Base-by-base conservation (phyloP, 37 sponge, comb jelly and placozoan genomes). In the Theonella swinhoei region DNA sequence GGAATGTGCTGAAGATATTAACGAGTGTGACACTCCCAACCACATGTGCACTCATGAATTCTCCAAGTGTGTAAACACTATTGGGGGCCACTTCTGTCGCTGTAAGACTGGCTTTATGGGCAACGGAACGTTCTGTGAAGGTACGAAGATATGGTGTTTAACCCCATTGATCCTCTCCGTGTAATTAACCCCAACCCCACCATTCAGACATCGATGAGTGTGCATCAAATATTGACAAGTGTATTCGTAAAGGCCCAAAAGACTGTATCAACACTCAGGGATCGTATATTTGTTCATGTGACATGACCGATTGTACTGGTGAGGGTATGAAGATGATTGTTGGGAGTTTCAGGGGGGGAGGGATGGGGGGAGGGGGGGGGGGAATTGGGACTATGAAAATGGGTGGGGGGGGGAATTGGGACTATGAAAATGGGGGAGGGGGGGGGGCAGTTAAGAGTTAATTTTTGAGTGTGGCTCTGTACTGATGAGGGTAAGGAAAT, bases 1-100 rank as follows among this genome's bases (percentile, higher is more conserved):
- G 0, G 26, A n/a, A 19, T 72, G 73, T 39, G 42, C 31, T 4
- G 35, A 5, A 25, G 42, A 72, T 40, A 26, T 72, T 22, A 23
- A 72, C 25, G 73, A 72, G 42, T 72, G 73, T 72, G 39, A 1
- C 2, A 8, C 42, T 17, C 25, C 2, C 42, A 38, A 31, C 25
- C 7, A 72, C 42, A 14, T 3, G 4, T 72, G 73, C 42, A 39
- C 31, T 17, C 73, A 72, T 39, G 17, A n/a, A 39, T 35, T 41
- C 37, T 37, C 73, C 3, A 47, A 70, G 54, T 81, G 81, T 5
- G 54, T 70, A 32, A 70, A 81, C 60, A 81, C 81, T 22, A 42
- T 43, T 23, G 81, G 81, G 17, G 68, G 81, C 37, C 68, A 81
- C 37, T 59, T 68, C 71, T 81, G 81, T 47, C 42, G 37, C n/a